phyloP scores from a whole-genome alignment of 2,113 vertebrate species.

The Carassius carassius region DNA sequence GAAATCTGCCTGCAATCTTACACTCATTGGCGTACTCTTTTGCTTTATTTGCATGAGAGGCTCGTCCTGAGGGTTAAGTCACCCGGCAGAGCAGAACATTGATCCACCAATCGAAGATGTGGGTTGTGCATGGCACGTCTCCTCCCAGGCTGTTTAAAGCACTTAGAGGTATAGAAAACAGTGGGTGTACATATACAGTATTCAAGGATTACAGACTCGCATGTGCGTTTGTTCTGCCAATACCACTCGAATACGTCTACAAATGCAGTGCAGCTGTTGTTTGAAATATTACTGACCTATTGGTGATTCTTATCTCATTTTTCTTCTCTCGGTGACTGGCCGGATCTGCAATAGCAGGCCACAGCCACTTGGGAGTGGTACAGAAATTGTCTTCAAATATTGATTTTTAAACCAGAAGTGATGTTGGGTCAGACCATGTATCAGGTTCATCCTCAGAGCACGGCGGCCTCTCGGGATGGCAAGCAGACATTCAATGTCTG shows the following conservation, averaged over 20 bases:
- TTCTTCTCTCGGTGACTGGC: slow-evolving; percentile 35
- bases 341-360: slow-evolving; percentile 57
- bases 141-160: neutral
- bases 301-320: slow-evolving; percentile 44
- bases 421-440: slow-evolving; percentile 56
- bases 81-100: slow-evolving; percentile 49
- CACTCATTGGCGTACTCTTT: slow-evolving; percentile 18
- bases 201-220: no score
- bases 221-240: neutral
- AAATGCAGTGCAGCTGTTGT: neutral
- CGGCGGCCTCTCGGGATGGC: slow-evolving; percentile 51
- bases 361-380: slow-evolving; percentile 63
- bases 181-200: neutral
- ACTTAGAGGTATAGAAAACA: neutral
- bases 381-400: slow-evolving; percentile 71
- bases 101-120: slow-evolving; percentile 35
- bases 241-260: neutral
- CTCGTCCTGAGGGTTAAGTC: slow-evolving; percentile 16
- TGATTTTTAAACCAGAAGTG: slow-evolving; percentile 67
- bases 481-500: neutral
- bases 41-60: slow-evolving; percentile 2
- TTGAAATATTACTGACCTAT: slow-evolving; percentile 29
- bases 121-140: neutral
- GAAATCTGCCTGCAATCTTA: slow-evolving; percentile 37
- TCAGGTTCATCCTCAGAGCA: slow-evolving; percentile 63